These are phyloP conservation scores for Lysandra bellargus DNA, from an alignment of 2,888 invertebrate species.

Conservation along the genomic window DNA sequence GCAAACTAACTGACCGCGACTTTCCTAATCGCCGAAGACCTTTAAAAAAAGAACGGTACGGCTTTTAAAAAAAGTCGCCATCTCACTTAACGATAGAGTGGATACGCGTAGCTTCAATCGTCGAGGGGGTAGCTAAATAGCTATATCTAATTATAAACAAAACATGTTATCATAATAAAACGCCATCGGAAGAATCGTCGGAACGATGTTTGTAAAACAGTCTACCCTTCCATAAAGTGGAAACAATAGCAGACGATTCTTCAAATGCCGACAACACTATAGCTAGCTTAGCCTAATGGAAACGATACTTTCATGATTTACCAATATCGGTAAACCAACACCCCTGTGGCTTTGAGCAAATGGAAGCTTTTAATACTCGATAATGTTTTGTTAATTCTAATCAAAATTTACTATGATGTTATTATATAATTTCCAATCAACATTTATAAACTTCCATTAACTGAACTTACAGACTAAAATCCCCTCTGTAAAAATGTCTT, in stretches of 20 bases:
- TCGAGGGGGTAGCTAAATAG: conserved; percentile 39
- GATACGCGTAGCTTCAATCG: conserved; percentile 23
- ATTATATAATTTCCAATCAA: not conserved
- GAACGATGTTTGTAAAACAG: conserved; percentile 76
- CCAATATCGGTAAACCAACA: conserved; percentile 75
- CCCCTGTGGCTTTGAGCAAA: conserved; percentile 78
- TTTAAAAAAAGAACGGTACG: not conserved
- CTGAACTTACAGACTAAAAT: conserved; percentile 68
- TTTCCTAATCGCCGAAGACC: conserved; percentile 41
- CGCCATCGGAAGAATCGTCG: conserved; percentile 75
- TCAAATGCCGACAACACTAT: conserved; percentile 65
- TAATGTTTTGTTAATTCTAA: conserved; percentile 33
- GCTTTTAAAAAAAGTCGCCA: conserved; percentile 44
- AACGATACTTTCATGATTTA: conserved; percentile 75
- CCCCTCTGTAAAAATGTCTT: conserved; percentile 56
- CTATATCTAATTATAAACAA: conserved; percentile 63
- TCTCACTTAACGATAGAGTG: conserved; percentile 43
- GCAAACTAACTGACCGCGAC: conserved; percentile 45
- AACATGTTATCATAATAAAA: conserved; percentile 77
- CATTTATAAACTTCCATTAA: conserved; percentile 67
- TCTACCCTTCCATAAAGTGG: conserved; percentile 63
- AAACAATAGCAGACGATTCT: conserved; percentile 69
- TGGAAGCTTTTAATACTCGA: conserved; percentile 64
- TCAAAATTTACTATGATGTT: not conserved
- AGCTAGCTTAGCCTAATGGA: conserved; percentile 69